These are phyloP conservation scores for Smutsia temminckii DNA, from an alignment of 2,797 vertebrate genomes.

Conservation along the genomic window DNA sequence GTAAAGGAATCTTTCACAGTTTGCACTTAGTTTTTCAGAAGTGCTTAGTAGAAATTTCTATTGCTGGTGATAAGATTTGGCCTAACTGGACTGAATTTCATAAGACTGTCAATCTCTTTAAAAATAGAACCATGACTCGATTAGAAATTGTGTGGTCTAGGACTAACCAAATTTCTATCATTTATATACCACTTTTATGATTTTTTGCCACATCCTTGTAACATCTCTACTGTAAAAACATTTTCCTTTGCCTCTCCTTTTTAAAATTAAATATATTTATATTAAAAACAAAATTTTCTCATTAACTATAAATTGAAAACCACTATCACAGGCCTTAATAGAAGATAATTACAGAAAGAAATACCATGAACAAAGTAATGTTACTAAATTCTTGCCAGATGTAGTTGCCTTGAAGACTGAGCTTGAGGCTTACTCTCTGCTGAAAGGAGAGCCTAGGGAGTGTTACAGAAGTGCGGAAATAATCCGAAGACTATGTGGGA, in stretches of 20 bases:
- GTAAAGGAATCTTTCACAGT: neutral
- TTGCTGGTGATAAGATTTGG: constrained; percentile 31
- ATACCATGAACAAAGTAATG: neutral
- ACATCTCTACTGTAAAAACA: neutral
- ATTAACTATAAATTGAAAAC: constrained; percentile 1
- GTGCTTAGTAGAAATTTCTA: neutral
- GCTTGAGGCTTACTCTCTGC: neutral
- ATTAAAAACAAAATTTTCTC: constrained; percentile 27
- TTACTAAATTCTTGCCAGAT: constrained; percentile 20
- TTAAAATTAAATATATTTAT: neutral
- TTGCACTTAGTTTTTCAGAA: constrained; percentile 35
- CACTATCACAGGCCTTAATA: neutral
- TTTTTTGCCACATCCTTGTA: constrained; percentile 16
- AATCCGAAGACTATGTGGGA: neutral
- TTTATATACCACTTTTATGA: constrained; percentile 3
- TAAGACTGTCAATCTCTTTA: neutral
- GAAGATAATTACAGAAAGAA: constrained; percentile 40
- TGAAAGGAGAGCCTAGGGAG: neutral
- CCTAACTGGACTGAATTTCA: neutral
- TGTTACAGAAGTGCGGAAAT: neutral
- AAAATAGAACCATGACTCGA: constrained; percentile 22
- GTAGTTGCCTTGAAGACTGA: neutral
- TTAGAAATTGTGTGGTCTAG: neutral
- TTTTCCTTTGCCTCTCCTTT: neutral
- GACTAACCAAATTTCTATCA: neutral